These are phyloP conservation scores for Aphelenchoides avenae DNA, from an alignment of 1,140 invertebrate genomes.

Conservation along the genomic window DNA sequence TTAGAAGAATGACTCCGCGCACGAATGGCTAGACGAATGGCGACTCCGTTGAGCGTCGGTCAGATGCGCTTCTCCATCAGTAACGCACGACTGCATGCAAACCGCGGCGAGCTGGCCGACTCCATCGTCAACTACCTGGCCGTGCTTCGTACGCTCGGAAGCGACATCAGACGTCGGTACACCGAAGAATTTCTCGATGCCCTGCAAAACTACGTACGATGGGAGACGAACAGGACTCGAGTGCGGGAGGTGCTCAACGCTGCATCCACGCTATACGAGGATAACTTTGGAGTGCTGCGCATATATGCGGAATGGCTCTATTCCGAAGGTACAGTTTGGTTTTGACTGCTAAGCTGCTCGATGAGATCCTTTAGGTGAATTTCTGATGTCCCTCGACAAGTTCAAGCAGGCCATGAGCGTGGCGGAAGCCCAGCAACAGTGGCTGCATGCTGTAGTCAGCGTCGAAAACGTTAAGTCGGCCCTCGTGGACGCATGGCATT, in stretches of 20 bases:
- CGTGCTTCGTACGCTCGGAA: not conserved
- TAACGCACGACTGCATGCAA: not conserved
- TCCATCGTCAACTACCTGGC: conserved; percentile 6
- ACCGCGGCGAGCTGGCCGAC: conserved; percentile 5
- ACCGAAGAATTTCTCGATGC: conserved; percentile 16
- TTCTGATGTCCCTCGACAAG: conserved; percentile 13
- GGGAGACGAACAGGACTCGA: conserved; percentile 6
- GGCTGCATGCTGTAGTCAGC: conserved; percentile 22
- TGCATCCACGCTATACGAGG: conserved; percentile 7
- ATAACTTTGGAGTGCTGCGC: conserved; percentile 11
- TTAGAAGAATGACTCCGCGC: too few relatives aligned
- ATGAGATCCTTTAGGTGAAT: conserved; percentile 23
- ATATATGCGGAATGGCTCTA: conserved; percentile 11
- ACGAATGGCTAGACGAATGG: too few relatives aligned
- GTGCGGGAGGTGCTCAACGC: conserved; percentile 6
- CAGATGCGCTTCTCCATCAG: too few relatives aligned
- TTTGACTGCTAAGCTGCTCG: not conserved
- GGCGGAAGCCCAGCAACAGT: conserved; percentile 17
- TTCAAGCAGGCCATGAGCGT: conserved; percentile 11
- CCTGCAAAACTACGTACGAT: conserved; percentile 3
- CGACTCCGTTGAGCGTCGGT: too few relatives aligned
- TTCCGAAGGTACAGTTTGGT: not conserved
- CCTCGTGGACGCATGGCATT: conserved; percentile 28
- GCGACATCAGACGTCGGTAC: conserved; percentile 1
- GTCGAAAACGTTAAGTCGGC: conserved; percentile 25